Percentiles rank a stretch among this genome's conserved stretches.
Evolutionary conservation across 2,888 invertebrate species (phyloP).

Genomic region (Hoplodrina blanda): DNA sequence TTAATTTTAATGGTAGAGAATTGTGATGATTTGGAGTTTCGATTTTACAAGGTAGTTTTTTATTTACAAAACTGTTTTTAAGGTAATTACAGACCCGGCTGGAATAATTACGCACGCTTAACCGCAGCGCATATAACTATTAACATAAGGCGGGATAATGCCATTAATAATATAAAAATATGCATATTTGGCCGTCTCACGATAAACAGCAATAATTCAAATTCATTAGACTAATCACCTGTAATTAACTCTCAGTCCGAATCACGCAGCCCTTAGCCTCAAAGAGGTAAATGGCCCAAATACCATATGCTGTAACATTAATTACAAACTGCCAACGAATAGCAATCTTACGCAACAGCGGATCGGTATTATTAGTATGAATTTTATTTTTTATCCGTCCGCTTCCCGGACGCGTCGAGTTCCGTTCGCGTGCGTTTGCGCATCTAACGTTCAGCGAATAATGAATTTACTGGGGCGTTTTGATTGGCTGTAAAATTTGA

Average conservation of each 20-base stretch:
- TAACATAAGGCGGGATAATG: neutral
- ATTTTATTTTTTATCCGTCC: constrained; percentile 79
- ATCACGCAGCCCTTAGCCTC: constrained; percentile 59
- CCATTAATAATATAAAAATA: neutral
- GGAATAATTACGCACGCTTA: neutral
- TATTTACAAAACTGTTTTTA: neutral
- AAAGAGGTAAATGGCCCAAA: constrained; percentile 51
- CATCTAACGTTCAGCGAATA: constrained; percentile 47
- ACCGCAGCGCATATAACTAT: neutral
- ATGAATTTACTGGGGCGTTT: constrained; percentile 32
- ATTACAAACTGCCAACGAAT: constrained; percentile 65
- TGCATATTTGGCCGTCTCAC: constrained; percentile 16
- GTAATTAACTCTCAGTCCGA: constrained; percentile 33
- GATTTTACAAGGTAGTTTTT: neutral
- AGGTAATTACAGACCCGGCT: neutral
- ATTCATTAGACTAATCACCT: constrained; percentile 13
- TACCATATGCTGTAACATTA: constrained; percentile 64
- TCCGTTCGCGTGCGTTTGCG: constrained; percentile 84
- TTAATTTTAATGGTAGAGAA: constrained; percentile 4
- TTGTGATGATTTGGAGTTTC: neutral
- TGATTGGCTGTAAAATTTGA: constrained; percentile 43
- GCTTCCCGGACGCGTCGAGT: constrained; percentile 86
- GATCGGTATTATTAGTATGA: constrained; percentile 75
- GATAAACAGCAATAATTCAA: constrained; percentile 31
- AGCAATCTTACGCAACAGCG: constrained; percentile 77